Percentiles rank a stretch among this genome's conserved stretches.
phyloP scores from a whole-genome alignment of 2,888 invertebrate genomes.

The Trichogramma dendrolimi region DNA sequence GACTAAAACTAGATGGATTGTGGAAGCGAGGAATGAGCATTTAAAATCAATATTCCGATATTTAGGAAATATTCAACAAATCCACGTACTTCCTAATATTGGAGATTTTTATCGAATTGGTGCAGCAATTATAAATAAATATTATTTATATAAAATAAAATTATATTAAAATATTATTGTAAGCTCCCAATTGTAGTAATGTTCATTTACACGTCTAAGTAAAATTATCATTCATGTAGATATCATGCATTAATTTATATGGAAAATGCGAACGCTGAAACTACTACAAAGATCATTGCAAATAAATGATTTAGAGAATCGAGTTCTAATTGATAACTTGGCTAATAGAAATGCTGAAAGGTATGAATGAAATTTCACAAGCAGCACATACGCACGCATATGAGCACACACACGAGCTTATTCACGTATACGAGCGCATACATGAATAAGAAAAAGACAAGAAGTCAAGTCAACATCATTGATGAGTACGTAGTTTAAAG shows the following conservation, averaged over 20 bases:
- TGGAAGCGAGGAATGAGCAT: constrained; percentile 27
- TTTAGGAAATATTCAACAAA: constrained; percentile 6
- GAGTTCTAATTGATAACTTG: constrained; percentile 24
- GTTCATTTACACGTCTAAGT: no score
- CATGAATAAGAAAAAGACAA: no score
- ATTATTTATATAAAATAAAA: no score
- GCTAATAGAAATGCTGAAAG: constrained; percentile 20
- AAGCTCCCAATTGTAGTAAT: no score
- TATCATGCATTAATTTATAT: constrained; percentile 22
- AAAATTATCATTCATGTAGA: constrained; percentile 3
- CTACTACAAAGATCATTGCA: constrained; percentile 12
- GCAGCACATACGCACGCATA: no score
- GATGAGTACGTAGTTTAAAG: no score
- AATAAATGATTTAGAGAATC: constrained; percentile 25
- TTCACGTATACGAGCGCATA: no score
- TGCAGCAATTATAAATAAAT: constrained; percentile 9
- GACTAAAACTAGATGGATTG: constrained; percentile 27
- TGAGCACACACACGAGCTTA: no score
- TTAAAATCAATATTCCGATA: constrained; percentile 26
- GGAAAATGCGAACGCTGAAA: constrained; percentile 21
- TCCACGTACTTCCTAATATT: constrained; percentile 19
- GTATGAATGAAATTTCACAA: background rate
- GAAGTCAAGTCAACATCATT: no score
- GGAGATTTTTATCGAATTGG: constrained; percentile 25
- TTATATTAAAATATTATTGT: no score